Conservation (phyloP, 2,797 vertebrate genomes). For the Phyllotis vaccarum region DNA sequence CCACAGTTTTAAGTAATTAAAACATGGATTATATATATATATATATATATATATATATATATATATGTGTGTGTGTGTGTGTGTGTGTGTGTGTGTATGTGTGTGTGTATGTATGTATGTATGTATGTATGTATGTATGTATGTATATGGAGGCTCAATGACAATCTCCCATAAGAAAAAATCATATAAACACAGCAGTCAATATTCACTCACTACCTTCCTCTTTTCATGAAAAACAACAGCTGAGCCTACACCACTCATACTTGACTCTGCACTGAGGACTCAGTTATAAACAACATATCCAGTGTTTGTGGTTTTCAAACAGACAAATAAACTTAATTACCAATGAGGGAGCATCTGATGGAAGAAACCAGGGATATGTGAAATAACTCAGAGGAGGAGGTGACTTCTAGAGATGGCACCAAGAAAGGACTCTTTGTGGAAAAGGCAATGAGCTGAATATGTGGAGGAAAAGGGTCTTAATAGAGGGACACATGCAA, state of each 20-base stretch:
- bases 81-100: too few relatives aligned
- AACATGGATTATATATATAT: too few relatives aligned
- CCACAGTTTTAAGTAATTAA: slow-evolving; percentile 36
- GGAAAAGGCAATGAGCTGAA: background rate
- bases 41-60: too few relatives aligned
- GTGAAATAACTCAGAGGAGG: background rate
- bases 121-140: too few relatives aligned
- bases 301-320: background rate
- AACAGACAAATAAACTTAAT: background rate
- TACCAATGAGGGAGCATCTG: accelerated
- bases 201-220: background rate
- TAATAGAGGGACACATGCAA: background rate
- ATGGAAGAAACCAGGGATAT: background rate
- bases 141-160: background rate
- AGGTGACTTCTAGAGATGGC: background rate
- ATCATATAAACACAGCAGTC: background rate
- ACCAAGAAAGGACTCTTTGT: background rate
- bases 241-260: background rate
- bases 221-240: background rate
- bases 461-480: background rate
- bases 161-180: background rate
- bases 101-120: too few relatives aligned
- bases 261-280: background rate
- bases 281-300: background rate
- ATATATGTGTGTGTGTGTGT: too few relatives aligned